phyloP scores from a whole-genome alignment of 1,140 invertebrate genomes.

The Drosophila tani region DNA sequence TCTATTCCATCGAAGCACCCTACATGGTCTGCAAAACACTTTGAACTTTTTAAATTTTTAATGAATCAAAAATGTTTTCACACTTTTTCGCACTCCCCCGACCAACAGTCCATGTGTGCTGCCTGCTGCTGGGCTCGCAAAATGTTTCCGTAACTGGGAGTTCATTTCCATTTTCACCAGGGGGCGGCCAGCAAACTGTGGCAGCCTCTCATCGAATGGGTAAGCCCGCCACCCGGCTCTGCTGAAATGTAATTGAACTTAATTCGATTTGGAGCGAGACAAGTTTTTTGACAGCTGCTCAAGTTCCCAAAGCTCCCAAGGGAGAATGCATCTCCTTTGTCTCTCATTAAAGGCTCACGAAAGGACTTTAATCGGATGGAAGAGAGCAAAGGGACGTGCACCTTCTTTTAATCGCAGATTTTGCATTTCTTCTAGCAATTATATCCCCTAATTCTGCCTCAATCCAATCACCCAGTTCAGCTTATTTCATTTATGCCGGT shows the following conservation, averaged over 20 bases:
- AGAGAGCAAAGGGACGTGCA: not conserved
- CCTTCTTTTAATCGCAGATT: slow-evolving; percentile 5
- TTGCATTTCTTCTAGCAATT: slow-evolving; percentile 20
- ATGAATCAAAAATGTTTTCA: slow-evolving; percentile 84
- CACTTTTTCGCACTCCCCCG: slow-evolving; percentile 68
- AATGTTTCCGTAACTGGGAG: slow-evolving; percentile 35
- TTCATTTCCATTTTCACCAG: slow-evolving; percentile 68
- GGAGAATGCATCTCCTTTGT: slow-evolving; percentile 26
- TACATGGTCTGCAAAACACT: slow-evolving; percentile 74
- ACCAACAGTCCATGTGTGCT: slow-evolving; percentile 18
- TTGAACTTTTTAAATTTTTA: slow-evolving; percentile 84
- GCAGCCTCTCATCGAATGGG: slow-evolving; percentile 39
- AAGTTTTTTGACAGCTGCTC: slow-evolving; percentile 77
- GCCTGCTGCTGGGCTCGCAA: slow-evolving; percentile 21
- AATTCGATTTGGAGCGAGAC: slow-evolving; percentile 80
- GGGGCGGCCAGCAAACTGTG: slow-evolving; percentile 42
- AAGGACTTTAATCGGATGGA: slow-evolving; percentile 36
- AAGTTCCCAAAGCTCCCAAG: slow-evolving; percentile 64
- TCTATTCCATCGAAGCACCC: slow-evolving; percentile 24
- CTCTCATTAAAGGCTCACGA: slow-evolving; percentile 31
- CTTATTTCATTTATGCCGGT: slow-evolving; percentile 23
- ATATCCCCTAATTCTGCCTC: slow-evolving; percentile 13
- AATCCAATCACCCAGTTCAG: slow-evolving; percentile 40
- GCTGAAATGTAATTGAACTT: slow-evolving; percentile 77
- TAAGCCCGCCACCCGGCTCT: slow-evolving; percentile 15